Percentiles rank a stretch among this genome's conserved stretches.
Evolutionary conservation across 2,113 vertebrate genomes (phyloP).

Genomic region (Fukomys damarensis): DNA sequence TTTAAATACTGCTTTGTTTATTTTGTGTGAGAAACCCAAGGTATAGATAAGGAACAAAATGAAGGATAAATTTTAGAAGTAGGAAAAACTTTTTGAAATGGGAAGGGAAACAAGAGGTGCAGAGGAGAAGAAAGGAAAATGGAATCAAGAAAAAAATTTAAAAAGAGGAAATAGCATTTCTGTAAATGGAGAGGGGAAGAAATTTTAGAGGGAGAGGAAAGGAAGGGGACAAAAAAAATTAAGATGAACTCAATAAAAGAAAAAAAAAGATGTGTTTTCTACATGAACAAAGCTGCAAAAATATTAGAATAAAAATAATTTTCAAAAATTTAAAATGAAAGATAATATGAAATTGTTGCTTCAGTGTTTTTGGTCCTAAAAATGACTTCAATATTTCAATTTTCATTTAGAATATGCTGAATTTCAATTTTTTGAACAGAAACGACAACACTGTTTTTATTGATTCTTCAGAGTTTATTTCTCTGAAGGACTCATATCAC

Average conservation of each 20-base stretch:
- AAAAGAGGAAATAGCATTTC: neutral
- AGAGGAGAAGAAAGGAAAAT: neutral
- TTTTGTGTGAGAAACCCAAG: neutral
- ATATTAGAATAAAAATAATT: neutral
- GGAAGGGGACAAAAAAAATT: neutral
- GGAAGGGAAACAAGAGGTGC: neutral
- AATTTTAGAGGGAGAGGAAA: neutral
- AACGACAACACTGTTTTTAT: slow-evolving; percentile 15
- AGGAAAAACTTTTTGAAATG: neutral
- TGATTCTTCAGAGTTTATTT: neutral
- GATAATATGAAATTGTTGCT: neutral
- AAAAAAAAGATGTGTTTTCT: neutral
- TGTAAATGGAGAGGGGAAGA: neutral
- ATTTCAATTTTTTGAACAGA: neutral
- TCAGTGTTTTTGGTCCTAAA: neutral
- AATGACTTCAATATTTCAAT: neutral
- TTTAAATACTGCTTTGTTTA: neutral
- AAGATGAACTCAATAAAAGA: neutral
- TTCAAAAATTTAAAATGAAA: neutral
- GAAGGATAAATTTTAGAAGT: neutral
- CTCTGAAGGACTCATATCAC: neutral
- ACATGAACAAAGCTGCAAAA: neutral
- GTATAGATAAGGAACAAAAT: neutral
- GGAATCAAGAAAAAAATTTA: neutral
- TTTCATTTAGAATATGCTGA: neutral